Base-by-base conservation (phyloP, 1,140 invertebrate species). In the Drosophila yakuba region DNA sequence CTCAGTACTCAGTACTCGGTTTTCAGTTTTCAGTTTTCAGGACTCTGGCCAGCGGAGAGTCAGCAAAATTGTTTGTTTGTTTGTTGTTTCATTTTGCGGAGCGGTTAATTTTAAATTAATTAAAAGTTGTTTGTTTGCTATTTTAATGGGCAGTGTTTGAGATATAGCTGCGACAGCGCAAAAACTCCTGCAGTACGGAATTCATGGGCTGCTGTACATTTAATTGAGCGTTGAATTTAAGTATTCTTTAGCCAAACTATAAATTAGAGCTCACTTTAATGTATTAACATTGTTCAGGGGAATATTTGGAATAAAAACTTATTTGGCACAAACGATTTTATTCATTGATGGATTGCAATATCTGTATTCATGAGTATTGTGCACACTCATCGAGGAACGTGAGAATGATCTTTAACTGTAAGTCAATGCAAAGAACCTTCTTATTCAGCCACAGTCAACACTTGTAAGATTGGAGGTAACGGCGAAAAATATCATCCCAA, bases 51-150 rank as follows among this genome's bases (percentile, higher is more conserved):
- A 15, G 23, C 51, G n/a, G 44, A 50, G 58, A 45, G 71, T 61
- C 55, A 35, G 25, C 67, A 48, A 52, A 61, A 66, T 76, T 71
- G 51, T 80, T 73, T 56, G 51, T 64, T 64, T 72, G 51, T 60
- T 64, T 72, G 69, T 73, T 76, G 54, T 76, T 45, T 47, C 39
- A 45, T 58, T 76, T 67, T 75, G 73, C n/a, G 72, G 55, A 38
- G 41, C 48, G 73, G 73, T 67, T 76, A 76, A 76, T 76, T 76
- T 76, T 76, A 76, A 76, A 76, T 76, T 76, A 76, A 76, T 76
- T 76, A 76, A 76, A 76, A 76, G 61, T 76, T 75, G 72, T 54
- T 75, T 66, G 71, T 32, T 63, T 64, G 52, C 48, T 67, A 41
- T 66, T 67, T 75, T 66, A 69, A 69, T 50, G 44, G 35, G 38